Percentiles rank a stretch among this genome's conserved stretches.
Evolutionary conservation across 2,888 invertebrate species (phyloP).

Genomic region (Spisula subtruncata): DNA sequence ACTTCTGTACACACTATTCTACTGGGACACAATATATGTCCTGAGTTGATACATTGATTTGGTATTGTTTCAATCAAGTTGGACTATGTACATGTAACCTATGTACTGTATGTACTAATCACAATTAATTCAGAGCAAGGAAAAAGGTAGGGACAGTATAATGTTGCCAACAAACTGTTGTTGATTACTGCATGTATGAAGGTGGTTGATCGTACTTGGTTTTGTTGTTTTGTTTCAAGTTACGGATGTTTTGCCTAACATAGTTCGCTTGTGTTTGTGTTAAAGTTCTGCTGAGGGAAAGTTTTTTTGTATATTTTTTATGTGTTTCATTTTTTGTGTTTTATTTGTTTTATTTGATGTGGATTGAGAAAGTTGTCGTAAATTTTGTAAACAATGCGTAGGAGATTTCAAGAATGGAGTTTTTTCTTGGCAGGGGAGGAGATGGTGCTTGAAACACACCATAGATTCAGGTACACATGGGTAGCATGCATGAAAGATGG

Average conservation of each 20-base stretch:
- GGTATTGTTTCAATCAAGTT: constrained; percentile 29
- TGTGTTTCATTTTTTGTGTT: no score
- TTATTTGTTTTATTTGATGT: no score
- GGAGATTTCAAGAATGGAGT: not conserved
- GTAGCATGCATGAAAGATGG: not conserved
- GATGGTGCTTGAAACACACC: not conserved
- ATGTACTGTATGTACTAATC: constrained; percentile 2
- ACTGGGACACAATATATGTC: not conserved
- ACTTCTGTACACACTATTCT: not conserved
- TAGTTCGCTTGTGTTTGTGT: no score
- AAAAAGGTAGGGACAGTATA: not conserved
- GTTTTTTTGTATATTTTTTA: no score
- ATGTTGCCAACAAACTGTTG: not conserved
- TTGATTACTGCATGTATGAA: not conserved
- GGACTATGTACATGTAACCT: constrained; percentile 6
- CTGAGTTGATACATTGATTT: not conserved
- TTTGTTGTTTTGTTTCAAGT: not conserved
- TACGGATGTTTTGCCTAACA: not conserved
- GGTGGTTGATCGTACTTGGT: not conserved
- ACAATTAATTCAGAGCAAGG: not conserved
- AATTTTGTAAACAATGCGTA: not conserved
- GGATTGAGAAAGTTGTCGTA: not conserved
- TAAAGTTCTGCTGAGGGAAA: no score
- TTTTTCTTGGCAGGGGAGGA: not conserved
- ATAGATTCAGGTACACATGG: not conserved